Percentiles rank a stretch among this genome's conserved stretches.
Conservation (phyloP, 2,888 invertebrate genomes). For the Xanthorhoe spadicearia region DNA sequence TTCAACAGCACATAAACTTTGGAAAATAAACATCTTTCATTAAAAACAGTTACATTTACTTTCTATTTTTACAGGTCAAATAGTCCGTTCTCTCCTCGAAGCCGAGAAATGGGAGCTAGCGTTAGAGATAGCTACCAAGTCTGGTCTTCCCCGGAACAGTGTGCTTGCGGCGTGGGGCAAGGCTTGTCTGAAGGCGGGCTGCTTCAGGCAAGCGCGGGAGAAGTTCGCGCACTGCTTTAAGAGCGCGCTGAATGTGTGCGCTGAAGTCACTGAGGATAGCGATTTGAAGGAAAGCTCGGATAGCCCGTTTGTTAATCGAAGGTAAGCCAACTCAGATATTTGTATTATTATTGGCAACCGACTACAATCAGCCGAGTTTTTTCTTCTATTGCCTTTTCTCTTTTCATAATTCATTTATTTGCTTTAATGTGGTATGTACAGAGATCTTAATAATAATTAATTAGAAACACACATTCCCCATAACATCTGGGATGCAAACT, state of each 20-base stretch:
- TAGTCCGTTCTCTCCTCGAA: slow-evolving; percentile 90
- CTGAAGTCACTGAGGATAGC: slow-evolving; percentile 69
- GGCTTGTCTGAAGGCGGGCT: slow-evolving; percentile 91
- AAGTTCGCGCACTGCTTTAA: slow-evolving; percentile 87
- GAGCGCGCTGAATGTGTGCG: slow-evolving; percentile 62
- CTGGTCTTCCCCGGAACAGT: slow-evolving; percentile 90
- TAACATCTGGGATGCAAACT: too few relatives aligned
- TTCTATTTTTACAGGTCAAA: slow-evolving; percentile 81
- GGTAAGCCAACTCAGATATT: slow-evolving; percentile 2
- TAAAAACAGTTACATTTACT: too few relatives aligned
- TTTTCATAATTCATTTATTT: too few relatives aligned
- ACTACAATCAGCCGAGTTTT: too few relatives aligned
- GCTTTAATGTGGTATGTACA: too few relatives aligned
- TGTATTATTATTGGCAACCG: background rate
- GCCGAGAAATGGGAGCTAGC: slow-evolving; percentile 94
- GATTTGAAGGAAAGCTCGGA: slow-evolving; percentile 75
- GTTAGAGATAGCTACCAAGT: slow-evolving; percentile 93
- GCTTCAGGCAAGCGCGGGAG: slow-evolving; percentile 90
- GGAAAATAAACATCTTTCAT: too few relatives aligned
- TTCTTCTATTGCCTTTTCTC: background rate
- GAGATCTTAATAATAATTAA: too few relatives aligned
- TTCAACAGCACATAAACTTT: too few relatives aligned
- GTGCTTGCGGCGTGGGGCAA: slow-evolving; percentile 96
- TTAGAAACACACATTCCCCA: too few relatives aligned
- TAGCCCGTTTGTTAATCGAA: slow-evolving; percentile 58